These are phyloP conservation scores for Pachyseris speciosa DNA, from an alignment of 64 coral and sea anemone species.

Conservation along the genomic window DNA sequence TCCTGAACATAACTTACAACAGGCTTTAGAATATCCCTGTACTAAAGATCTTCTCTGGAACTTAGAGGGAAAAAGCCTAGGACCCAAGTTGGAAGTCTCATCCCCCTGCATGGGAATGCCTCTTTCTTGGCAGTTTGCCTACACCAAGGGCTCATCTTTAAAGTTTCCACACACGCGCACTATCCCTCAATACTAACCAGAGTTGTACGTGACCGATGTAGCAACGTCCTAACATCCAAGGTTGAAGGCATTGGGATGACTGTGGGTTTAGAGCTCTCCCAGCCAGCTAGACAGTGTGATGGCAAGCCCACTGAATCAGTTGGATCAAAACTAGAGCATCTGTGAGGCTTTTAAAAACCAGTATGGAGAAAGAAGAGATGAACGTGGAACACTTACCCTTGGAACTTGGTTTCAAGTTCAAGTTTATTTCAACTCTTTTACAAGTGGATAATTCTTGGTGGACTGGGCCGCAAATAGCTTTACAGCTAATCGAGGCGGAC, in stretches of 20 bases:
- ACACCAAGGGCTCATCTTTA: background rate
- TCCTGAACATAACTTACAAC: too few species aligned
- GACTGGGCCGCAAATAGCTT: too few species aligned
- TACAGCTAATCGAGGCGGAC: too few species aligned
- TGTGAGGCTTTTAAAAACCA: constrained; percentile 94
- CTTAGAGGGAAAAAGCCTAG: too few species aligned
- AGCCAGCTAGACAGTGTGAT: constrained; percentile 93
- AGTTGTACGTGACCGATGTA: constrained; percentile 79
- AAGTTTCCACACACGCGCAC: too few species aligned
- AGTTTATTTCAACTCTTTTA: too few species aligned
- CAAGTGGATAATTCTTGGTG: too few species aligned
- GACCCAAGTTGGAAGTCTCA: too few species aligned
- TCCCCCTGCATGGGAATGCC: background rate
- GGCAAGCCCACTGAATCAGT: constrained; percentile 94
- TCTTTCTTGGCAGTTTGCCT: too few species aligned
- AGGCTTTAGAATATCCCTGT: too few species aligned
- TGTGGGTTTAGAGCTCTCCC: constrained; percentile 96
- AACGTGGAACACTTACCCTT: constrained; percentile 93
- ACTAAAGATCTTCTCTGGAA: too few species aligned
- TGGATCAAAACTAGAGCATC: constrained; percentile 91
- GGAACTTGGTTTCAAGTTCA: too few species aligned
- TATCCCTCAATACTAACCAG: constrained; percentile 57
- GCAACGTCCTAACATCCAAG: constrained; percentile 82
- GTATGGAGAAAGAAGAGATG: constrained; percentile 89
- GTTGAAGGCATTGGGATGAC: constrained; percentile 83